Evolutionary conservation across 2,888 invertebrate genomes (phyloP).

Genomic region (Lepidocyrtinus sp.): DNA sequence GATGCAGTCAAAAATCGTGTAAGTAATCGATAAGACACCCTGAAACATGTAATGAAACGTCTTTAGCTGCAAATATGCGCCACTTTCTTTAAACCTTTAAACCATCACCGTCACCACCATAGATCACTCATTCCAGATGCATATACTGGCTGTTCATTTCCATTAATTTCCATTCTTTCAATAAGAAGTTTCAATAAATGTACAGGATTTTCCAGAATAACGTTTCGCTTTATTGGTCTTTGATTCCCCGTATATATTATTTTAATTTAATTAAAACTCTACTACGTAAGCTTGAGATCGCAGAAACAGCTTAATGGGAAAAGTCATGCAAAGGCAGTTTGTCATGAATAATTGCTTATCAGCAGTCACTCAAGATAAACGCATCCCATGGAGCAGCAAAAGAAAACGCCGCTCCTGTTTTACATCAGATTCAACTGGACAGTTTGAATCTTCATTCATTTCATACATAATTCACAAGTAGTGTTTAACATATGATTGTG

Average conservation of each 20-base stretch:
- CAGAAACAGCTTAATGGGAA: too few relatives aligned
- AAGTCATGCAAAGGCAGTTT: conserved; percentile 14
- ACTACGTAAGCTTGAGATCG: too few relatives aligned
- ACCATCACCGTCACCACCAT: not conserved
- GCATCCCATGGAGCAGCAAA: conserved; percentile 22
- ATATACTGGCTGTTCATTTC: not conserved
- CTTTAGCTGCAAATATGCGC: conserved; percentile 46
- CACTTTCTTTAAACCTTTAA: conserved; percentile 40
- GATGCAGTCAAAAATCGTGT: too few relatives aligned
- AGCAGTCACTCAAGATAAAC: conserved; percentile 49
- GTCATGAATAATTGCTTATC: conserved; percentile 54
- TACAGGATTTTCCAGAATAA: too few relatives aligned
- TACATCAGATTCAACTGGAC: conserved; percentile 32
- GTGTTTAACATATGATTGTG: not conserved
- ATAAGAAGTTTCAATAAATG: too few relatives aligned
- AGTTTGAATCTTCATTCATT: not conserved
- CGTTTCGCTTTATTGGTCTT: too few relatives aligned
- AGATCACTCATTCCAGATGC: conserved; percentile 33
- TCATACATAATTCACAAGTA: not conserved
- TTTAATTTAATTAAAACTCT: too few relatives aligned
- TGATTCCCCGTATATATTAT: too few relatives aligned
- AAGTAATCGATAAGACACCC: conserved; percentile 50
- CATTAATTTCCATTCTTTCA: not conserved
- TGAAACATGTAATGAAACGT: conserved; percentile 49
- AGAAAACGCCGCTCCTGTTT: conserved; percentile 54